A percentile compares a stretch with the other conserved stretches of the same genome.
Evolutionary conservation across 1,140 invertebrate genomes (phyloP).

Genomic region (Drosophila guanche): DNA sequence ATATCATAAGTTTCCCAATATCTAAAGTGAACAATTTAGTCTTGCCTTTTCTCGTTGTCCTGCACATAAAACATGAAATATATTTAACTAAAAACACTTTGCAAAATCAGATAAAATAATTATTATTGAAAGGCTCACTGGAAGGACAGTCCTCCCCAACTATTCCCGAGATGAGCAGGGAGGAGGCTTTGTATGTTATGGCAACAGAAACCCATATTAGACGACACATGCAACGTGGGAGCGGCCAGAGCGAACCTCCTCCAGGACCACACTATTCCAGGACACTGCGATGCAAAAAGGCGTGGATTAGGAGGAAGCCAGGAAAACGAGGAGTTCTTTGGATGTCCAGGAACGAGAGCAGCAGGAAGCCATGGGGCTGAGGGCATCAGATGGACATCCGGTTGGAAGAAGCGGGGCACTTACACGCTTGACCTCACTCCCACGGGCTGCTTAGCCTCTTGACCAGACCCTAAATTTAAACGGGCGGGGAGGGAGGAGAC

Average conservation of each 20-base stretch:
- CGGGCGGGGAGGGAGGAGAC: slow-evolving; percentile 1
- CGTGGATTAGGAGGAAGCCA: neutral
- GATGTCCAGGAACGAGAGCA: too few relatives aligned
- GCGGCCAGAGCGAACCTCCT: neutral
- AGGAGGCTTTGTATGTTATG: neutral
- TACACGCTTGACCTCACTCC: slow-evolving; percentile 77
- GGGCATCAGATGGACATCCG: slow-evolving; percentile 64
- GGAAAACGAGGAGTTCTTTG: too few relatives aligned
- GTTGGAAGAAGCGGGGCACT: slow-evolving; percentile 58
- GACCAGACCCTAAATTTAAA: slow-evolving; percentile 40
- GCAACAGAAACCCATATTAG: slow-evolving; percentile 14
- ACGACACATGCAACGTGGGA: neutral
- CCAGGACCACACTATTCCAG: slow-evolving; percentile 24
- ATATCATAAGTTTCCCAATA: too few relatives aligned
- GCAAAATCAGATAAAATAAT: slow-evolving; percentile 7
- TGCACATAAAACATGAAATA: neutral
- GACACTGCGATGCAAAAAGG: slow-evolving; percentile 57
- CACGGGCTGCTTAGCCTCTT: slow-evolving; percentile 72
- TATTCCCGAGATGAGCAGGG: neutral
- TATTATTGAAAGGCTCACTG: slow-evolving; percentile 18
- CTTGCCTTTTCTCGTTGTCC: too few relatives aligned
- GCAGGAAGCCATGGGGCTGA: slow-evolving; percentile 1
- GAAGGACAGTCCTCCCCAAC: too few relatives aligned
- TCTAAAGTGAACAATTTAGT: too few relatives aligned
- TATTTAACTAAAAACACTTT: slow-evolving; percentile 23